Evolutionary conservation across 2,797 vertebrate genomes (phyloP).

Genomic region (Lepilemur septentrionalis): DNA sequence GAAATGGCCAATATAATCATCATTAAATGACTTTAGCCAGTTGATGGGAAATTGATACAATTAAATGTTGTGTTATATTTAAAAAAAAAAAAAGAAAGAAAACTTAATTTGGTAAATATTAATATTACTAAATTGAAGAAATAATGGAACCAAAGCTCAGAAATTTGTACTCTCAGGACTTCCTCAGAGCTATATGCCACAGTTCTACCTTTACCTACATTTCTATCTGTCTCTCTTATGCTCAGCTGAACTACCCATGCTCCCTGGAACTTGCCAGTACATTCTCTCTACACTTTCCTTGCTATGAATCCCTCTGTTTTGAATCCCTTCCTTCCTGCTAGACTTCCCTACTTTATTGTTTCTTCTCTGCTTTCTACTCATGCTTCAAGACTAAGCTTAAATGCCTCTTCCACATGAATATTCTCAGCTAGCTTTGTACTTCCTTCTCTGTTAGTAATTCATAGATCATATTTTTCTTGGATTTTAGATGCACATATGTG

Average conservation of each 20-base stretch:
- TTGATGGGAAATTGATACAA: slow-evolving; percentile 21
- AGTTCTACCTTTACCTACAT: neutral
- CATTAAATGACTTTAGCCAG: neutral
- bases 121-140: neutral
- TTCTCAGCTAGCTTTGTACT: neutral
- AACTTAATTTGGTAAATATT: neutral
- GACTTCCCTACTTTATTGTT: neutral
- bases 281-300: neutral
- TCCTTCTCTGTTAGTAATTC: neutral
- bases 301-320: neutral
- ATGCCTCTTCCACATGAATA: neutral
- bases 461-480: neutral
- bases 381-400: neutral
- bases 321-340: neutral
- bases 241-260: neutral
- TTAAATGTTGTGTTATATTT: slow-evolving; percentile 61
- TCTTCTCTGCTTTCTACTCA: neutral
- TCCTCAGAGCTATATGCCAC: neutral
- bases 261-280: neutral
- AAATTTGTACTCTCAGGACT: neutral
- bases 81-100: no score
- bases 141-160: neutral
- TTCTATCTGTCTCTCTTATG: neutral
- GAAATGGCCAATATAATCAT: slow-evolving; percentile 94
- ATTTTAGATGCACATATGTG: neutral